Evolutionary conservation across 2,888 invertebrate genomes (phyloP).

Genomic region (Terebella lapidaria): DNA sequence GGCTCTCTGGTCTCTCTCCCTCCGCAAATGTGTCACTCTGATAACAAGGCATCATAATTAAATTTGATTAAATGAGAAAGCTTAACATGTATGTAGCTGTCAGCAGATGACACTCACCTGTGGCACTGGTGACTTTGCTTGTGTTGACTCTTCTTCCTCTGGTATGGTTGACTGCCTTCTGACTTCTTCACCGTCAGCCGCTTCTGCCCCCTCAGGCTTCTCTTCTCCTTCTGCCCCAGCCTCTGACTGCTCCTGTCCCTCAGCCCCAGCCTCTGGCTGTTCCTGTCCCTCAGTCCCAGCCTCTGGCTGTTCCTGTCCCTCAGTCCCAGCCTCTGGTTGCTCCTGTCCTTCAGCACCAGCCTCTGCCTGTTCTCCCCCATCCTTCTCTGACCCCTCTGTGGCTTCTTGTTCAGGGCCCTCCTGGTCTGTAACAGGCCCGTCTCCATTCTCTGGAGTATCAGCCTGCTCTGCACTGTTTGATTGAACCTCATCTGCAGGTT

Average conservation of each 20-base stretch:
- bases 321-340: neutral
- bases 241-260: neutral
- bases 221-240: neutral
- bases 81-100: no score
- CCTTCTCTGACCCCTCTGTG: no score
- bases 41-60: no score
- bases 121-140: neutral
- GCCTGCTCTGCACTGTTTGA: neutral
- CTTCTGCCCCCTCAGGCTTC: neutral
- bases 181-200: neutral
- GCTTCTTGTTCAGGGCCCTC: no score
- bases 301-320: neutral
- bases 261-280: neutral
- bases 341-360: neutral
- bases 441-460: neutral
- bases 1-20: constrained; percentile 35
- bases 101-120: neutral
- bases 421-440: no score
- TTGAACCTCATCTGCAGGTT: no score
- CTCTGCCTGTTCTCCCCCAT: neutral
- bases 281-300: neutral
- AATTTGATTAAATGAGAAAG: no score
- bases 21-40: constrained; percentile 44
- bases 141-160: neutral
- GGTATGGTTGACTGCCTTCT: neutral